Percentiles rank a stretch among this genome's conserved stretches.
Evolutionary conservation across 2,113 vertebrate species (phyloP).

Genomic region (Candoia aspera): DNA sequence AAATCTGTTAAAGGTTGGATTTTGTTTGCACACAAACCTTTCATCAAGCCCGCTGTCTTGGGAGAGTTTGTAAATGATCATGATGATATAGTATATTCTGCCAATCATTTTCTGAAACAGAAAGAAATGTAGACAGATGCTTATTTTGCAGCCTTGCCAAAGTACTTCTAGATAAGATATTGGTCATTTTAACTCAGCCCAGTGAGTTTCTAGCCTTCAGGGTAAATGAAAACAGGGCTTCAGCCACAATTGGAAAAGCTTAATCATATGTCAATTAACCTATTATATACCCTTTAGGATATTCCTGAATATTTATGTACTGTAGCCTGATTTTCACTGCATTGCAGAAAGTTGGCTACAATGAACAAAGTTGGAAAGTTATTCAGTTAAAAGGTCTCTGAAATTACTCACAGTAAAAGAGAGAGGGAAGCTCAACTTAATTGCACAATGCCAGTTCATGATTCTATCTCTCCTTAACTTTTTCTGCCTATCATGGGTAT

Average conservation of each 20-base stretch:
- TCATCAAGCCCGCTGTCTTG: not conserved
- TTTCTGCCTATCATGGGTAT: not conserved
- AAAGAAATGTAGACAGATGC: constrained; percentile 4
- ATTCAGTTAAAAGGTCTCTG: not conserved
- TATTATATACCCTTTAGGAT: not conserved
- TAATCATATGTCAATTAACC: not conserved
- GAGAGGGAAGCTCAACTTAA: not conserved
- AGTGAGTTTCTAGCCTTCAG: not conserved
- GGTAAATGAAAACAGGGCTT: not conserved
- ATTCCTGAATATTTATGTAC: constrained; percentile 20
- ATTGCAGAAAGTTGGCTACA: not conserved
- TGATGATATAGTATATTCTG: constrained; percentile 8
- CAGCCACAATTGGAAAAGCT: not conserved
- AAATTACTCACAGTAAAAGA: constrained; percentile 1
- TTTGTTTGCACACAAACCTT: not conserved
- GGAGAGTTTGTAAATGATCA: not conserved
- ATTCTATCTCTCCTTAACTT: constrained; percentile 4
- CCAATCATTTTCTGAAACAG: constrained; percentile 8
- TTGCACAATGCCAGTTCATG: not conserved
- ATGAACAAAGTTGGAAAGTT: not conserved
- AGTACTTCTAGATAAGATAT: not conserved
- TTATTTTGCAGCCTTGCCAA: not conserved
- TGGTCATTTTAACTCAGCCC: not conserved
- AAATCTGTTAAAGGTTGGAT: not conserved
- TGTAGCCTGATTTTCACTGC: not conserved